phyloP scores from a whole-genome alignment of 2,797 vertebrate species.

The Ceyx erithaca region DNA sequence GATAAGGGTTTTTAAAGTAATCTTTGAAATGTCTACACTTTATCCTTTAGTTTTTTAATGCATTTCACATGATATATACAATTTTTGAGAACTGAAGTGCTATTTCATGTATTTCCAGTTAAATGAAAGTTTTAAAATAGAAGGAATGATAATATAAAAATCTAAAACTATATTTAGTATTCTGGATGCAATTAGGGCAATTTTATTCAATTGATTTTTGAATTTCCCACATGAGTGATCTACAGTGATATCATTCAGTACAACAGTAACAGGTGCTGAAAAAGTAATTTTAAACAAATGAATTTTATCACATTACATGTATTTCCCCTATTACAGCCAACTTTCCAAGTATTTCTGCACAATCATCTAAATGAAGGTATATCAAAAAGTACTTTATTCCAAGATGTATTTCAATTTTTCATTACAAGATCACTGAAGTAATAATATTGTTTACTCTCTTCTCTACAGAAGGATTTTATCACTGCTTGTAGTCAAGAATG shows the following conservation, averaged over 20 bases:
- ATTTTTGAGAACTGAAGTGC: slow-evolving; percentile 33
- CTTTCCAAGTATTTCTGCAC: neutral
- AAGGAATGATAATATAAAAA: slow-evolving; percentile 29
- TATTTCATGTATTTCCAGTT: slow-evolving; percentile 21
- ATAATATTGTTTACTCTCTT: slow-evolving; percentile 33
- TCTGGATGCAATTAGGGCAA: slow-evolving; percentile 35
- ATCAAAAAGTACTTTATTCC: slow-evolving; percentile 48
- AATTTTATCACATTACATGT: slow-evolving; percentile 40
- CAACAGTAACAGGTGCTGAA: neutral
- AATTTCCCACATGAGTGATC: slow-evolving; percentile 25
- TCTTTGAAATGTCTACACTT: neutral
- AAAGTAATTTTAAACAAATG: slow-evolving; percentile 58
- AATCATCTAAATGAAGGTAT: slow-evolving; percentile 38
- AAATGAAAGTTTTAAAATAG: slow-evolving; percentile 32
- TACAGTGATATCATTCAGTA: neutral
- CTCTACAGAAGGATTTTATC: slow-evolving; percentile 29
- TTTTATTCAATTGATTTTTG: slow-evolving; percentile 44
- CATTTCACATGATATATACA: neutral
- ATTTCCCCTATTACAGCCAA: slow-evolving; percentile 22
- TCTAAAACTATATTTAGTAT: slow-evolving; percentile 34
- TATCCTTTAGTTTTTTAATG: neutral
- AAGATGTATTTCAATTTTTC: slow-evolving; percentile 45
- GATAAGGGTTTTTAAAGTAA: neutral
- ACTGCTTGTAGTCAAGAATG: neutral
- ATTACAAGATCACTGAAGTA: slow-evolving; percentile 27